Base-by-base conservation (phyloP, 2,113 vertebrate species). In the Lepus americanus region DNA sequence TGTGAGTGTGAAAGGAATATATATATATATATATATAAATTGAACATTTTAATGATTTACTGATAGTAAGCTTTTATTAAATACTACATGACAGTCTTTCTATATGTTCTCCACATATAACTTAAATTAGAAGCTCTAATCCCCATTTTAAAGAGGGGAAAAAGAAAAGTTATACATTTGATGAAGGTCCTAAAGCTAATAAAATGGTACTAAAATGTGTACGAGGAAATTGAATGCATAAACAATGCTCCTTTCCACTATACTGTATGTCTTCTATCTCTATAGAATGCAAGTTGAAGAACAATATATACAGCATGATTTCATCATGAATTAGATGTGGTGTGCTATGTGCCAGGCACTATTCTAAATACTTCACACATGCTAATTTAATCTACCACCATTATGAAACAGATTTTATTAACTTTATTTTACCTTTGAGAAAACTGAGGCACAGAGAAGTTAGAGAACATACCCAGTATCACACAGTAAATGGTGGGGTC, bases 341-440 rank as follows among this genome's bases (percentile, higher is more conserved):
- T 73, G 36, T 22, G 22, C 4, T 59, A 36, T 51, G 4, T 89
- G 29, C 13, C 70, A 91, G 86, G 19, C 25, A 87, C 8, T 83
- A 74, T 90, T 92, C 64, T 77, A 88, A 80, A 94, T 76, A 84
- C 11, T 59, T 79, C 31, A 87, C 20, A 66, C 39, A 49, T 20
- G 74, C 25, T 83, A 72, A 95, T 78, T 82, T 79, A 81, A 76
- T 89, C 39, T 9, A 55, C n/a, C 10, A 64, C 73, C 9, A 83
- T 12, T 80, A 31, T 73, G 29, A 55, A 72, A 89, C 3, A 73
- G 23, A 86, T 90, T 89, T 19, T 69, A 44, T 95, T 70, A 78
- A 39, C 33, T 3, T 6, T 4, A 63, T 85, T 90, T 76, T 92
- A 66, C 14, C 64, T 53, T 72, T 70, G 31, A 92, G 19, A 23